Percentiles rank a stretch among this genome's conserved stretches.
phyloP scores from a whole-genome alignment of 2,797 vertebrate genomes.

The Poeciliopsis paucimaculata region DNA sequence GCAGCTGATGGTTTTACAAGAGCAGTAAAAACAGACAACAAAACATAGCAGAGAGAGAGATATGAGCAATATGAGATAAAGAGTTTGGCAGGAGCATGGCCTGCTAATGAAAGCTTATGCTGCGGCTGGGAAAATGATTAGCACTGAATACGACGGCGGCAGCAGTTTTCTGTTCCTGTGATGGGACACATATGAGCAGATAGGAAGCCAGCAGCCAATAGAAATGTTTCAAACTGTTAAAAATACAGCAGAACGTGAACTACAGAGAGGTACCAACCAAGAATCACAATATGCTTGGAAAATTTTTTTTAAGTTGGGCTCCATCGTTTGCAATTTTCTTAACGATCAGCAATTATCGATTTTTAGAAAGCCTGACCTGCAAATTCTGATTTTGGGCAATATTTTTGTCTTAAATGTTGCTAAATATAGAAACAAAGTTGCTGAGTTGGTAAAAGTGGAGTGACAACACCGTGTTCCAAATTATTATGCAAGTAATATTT shows the following conservation, averaged over 20 bases:
- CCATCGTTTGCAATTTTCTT: too few species aligned
- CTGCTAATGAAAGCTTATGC: constrained; percentile 9
- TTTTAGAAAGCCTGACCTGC: too few species aligned
- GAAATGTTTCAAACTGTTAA: background rate
- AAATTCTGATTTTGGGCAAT: too few species aligned
- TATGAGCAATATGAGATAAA: constrained; percentile 16
- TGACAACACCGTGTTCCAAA: too few species aligned
- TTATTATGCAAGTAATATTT: too few species aligned
- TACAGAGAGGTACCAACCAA: background rate
- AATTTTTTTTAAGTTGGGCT: background rate
- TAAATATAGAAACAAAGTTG: too few species aligned
- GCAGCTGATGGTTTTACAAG: constrained; percentile 50
- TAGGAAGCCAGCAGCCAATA: background rate
- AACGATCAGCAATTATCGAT: too few species aligned
- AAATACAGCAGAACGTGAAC: background rate
- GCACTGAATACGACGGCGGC: background rate
- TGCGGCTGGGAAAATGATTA: constrained; percentile 20
- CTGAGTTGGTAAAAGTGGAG: too few species aligned
- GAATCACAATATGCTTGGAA: background rate
- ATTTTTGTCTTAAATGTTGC: too few species aligned
- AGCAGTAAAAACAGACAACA: background rate
- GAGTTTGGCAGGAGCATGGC: constrained; percentile 23
- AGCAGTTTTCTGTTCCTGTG: background rate
- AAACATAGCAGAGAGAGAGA: constrained; percentile 16
- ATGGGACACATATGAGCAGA: background rate